Evolutionary conservation across 2,113 vertebrate genomes (phyloP).

Genomic region (Hippocampus abdominalis): DNA sequence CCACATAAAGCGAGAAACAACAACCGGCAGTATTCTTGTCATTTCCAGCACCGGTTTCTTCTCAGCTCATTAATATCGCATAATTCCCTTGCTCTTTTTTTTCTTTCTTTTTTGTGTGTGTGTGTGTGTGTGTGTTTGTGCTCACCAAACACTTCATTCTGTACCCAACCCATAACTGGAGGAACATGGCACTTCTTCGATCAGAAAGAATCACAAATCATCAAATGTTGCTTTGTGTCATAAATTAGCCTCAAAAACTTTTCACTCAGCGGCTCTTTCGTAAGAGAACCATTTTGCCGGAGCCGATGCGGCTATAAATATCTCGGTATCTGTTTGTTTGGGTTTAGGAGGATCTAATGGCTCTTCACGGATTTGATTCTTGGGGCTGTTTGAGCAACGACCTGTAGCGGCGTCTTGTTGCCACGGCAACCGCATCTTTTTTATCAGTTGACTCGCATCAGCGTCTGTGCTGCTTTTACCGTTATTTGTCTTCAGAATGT

Average conservation of each 20-base stretch:
- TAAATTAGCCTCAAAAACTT: neutral
- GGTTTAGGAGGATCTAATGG: neutral
- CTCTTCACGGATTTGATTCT: neutral
- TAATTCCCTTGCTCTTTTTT: neutral
- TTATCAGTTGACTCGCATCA: neutral
- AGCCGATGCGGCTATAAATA: neutral
- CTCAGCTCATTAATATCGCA: neutral
- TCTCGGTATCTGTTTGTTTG: neutral
- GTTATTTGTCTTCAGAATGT: neutral
- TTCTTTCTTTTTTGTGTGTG: too few species aligned
- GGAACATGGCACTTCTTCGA: neutral
- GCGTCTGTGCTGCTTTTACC: neutral
- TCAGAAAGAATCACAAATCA: neutral
- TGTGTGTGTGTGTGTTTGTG: neutral
- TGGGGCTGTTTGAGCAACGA: neutral
- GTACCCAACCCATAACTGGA: neutral
- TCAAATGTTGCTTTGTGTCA: neutral
- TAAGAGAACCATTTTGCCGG: neutral
- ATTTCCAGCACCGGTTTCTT: conserved; percentile 1
- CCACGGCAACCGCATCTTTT: neutral
- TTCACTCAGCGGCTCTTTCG: neutral
- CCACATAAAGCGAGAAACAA: neutral
- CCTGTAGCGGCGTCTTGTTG: neutral
- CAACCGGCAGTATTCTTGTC: conserved; percentile 4
- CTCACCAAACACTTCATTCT: neutral